Percentiles rank a stretch among this genome's conserved stretches.
Conservation (phyloP, 2,113 vertebrate species). For the Amblyornis subalaris region DNA sequence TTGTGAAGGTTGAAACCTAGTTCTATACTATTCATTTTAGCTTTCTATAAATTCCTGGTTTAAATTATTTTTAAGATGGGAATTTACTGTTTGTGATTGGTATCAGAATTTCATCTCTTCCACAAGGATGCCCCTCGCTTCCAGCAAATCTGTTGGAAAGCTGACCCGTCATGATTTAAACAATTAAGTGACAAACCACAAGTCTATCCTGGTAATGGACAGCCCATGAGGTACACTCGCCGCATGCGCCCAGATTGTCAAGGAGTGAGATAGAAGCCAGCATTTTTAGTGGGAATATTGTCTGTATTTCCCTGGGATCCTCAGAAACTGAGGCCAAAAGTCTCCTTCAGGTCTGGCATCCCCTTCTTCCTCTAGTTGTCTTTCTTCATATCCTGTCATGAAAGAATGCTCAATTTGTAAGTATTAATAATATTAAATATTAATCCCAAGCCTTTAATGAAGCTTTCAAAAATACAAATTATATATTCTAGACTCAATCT, state of each 20-base stretch:
- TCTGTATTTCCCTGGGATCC: not conserved
- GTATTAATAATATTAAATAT: not conserved
- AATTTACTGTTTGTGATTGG: not conserved
- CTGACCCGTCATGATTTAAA: not conserved
- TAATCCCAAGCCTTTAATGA: not conserved
- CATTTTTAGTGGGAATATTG: not conserved
- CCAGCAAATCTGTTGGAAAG: not conserved
- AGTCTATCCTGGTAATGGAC: not conserved
- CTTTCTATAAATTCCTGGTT: not conserved
- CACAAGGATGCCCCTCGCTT: not conserved
- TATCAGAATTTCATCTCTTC: not conserved
- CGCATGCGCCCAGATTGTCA: not conserved
- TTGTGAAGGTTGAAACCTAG: not conserved
- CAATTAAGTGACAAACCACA: not conserved
- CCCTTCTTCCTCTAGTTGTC: not conserved
- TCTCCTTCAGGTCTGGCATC: not conserved
- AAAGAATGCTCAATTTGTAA: not conserved
- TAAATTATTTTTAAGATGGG: not conserved
- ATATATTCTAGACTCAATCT: not conserved
- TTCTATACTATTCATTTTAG: not conserved
- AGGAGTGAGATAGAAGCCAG: not conserved
- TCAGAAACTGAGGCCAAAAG: not conserved
- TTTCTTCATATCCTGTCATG: not conserved
- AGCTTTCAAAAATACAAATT: not conserved
- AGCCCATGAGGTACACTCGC: not conserved